Conservation (phyloP, 2,888 invertebrate genomes). For the Caenorhabditis sulstoni region DNA sequence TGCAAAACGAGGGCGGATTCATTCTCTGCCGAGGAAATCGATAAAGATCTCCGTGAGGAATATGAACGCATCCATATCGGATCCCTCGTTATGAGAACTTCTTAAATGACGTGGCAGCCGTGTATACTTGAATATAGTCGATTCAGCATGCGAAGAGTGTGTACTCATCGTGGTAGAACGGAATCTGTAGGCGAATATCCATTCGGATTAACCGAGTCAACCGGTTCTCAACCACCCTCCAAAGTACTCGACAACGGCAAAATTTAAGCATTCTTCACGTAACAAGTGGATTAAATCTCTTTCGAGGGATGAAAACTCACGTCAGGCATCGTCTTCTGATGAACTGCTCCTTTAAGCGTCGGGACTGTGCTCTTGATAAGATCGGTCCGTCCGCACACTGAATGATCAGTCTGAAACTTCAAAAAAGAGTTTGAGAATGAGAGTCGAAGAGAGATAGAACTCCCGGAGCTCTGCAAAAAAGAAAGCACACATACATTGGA, state of each 20-base stretch:
- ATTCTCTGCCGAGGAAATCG: neutral
- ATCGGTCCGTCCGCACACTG: too few relatives aligned
- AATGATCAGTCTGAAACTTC: too few relatives aligned
- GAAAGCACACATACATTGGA: too few relatives aligned
- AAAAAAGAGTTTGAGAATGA: too few relatives aligned
- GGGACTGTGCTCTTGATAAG: too few relatives aligned
- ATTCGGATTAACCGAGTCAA: conserved; percentile 34
- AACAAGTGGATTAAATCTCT: conserved; percentile 1
- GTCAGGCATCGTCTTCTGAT: conserved; percentile 32
- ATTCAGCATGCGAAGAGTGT: too few relatives aligned
- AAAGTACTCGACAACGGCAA: conserved; percentile 6
- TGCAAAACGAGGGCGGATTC: neutral
- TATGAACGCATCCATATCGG: neutral
- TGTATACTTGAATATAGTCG: too few relatives aligned
- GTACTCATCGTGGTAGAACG: neutral
- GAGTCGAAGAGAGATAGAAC: too few relatives aligned
- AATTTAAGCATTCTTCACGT: too few relatives aligned
- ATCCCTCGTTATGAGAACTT: neutral
- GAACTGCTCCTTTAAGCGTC: too few relatives aligned
- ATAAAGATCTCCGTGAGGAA: conserved; percentile 35
- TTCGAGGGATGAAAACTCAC: conserved; percentile 39
- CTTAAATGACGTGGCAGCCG: too few relatives aligned
- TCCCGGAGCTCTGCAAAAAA: too few relatives aligned
- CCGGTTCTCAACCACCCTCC: conserved; percentile 25
- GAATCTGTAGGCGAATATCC: neutral